Base-by-base conservation (phyloP, 2,888 invertebrate genomes). In the Pemphredon lugubris region DNA sequence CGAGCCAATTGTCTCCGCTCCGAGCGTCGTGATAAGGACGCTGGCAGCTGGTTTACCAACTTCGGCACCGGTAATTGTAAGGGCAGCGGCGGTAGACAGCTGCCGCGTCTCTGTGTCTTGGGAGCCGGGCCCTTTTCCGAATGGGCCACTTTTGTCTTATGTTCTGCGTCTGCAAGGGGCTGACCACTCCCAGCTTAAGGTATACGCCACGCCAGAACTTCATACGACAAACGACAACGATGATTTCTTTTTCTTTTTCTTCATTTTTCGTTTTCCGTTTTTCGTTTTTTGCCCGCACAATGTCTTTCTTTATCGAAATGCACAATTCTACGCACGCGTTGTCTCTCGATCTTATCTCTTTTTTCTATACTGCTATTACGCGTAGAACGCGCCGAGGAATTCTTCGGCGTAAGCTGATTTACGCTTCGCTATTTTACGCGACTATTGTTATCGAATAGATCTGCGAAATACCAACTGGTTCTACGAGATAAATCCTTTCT, bases 101-200 rank as follows among this genome's bases (percentile, higher is more conserved):
- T 93, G 94, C 80, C 93, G 96, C 80, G 94, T 97, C 71, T 96
- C 96, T 74, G 93, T 98, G 68, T 95, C 95, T 82, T 98, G 97
- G 97, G 94, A 94, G 88, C 94, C 96, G 13, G 97, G 97, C 13
- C 93, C 93, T 57, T 96, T 95, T 87, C 95, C 95, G 54, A 97
- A 97, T 90, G 97, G 96, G 75, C 96, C 96, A 39, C 92, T 98
- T 82, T 93, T 96, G 70, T 96, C 96, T 76, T 98, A 97, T 91
- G 94, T 95, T 77, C 91, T 97, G 75, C 92, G 94, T 83, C 92
- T 97, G 81, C 87, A 88, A 84, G 87, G 88, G 26, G 91, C 92
- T 80, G 92, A 93, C 70, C 92, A 91, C 83, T 92, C 92, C 79
- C 92, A 93, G 74, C 91, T 94, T 80, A 94, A 94, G 93, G 95